phyloP scores from a whole-genome alignment of 1,140 invertebrate species.

The Vollenhovia emeryi region DNA sequence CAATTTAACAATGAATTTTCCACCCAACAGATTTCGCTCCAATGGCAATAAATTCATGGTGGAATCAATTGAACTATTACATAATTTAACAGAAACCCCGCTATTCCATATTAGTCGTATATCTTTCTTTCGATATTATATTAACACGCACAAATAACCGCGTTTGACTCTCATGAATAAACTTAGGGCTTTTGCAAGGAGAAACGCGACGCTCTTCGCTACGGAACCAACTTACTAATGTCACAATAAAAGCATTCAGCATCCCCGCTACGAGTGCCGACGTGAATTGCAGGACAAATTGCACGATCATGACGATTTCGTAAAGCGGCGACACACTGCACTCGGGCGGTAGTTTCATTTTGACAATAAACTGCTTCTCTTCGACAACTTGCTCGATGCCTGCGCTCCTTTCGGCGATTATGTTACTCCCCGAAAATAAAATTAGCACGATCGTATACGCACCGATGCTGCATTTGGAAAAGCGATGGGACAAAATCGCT shows the following conservation, averaged over 20 bases:
- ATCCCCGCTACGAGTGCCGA: neutral
- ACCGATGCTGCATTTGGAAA: slow-evolving; percentile 29
- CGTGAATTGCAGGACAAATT: slow-evolving; percentile 32
- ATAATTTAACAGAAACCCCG: too few relatives aligned
- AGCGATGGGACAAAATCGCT: slow-evolving; percentile 22
- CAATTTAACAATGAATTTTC: too few relatives aligned
- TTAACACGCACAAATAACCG: too few relatives aligned
- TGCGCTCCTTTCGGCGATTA: neutral
- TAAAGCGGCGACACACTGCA: slow-evolving; percentile 11
- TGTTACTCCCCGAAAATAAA: neutral
- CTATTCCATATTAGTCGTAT: too few relatives aligned
- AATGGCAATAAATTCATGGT: too few relatives aligned
- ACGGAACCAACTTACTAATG: slow-evolving; percentile 31
- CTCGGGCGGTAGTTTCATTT: slow-evolving; percentile 32
- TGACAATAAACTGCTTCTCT: slow-evolving; percentile 17
- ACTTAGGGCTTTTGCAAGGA: neutral
- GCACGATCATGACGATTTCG: slow-evolving; percentile 8
- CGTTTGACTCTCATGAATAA: too few relatives aligned
- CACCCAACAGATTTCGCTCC: too few relatives aligned
- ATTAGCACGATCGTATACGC: neutral
- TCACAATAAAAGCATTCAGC: slow-evolving; percentile 31
- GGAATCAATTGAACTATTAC: too few relatives aligned
- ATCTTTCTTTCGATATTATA: too few relatives aligned
- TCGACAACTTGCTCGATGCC: neutral
- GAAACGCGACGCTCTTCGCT: neutral